These are phyloP conservation scores for Drosophila orosa DNA, from an alignment of 1,140 invertebrate genomes.

Conservation along the genomic window DNA sequence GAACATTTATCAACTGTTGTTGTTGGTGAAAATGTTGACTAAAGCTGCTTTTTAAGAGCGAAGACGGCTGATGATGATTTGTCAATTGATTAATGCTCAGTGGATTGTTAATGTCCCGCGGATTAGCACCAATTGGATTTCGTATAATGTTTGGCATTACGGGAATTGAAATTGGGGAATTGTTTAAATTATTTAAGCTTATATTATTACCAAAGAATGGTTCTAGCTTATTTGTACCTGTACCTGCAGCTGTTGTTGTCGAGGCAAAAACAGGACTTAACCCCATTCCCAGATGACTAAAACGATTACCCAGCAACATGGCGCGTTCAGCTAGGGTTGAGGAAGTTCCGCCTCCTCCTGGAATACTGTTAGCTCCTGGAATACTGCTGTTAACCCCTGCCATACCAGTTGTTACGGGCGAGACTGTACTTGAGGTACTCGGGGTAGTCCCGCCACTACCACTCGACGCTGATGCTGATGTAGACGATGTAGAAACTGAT, in stretches of 20 bases:
- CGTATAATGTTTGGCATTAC: conserved; percentile 43
- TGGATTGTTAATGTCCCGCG: conserved; percentile 95
- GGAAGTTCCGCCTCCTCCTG: conserved; percentile 11
- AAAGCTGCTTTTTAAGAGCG: conserved; percentile 56
- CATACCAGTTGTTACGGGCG: conserved; percentile 39
- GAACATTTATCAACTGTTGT: conserved; percentile 54
- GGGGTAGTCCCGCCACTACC: conserved; percentile 61
- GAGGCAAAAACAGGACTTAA: conserved; percentile 34
- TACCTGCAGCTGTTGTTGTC: background rate
- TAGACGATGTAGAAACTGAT: conserved; percentile 31
- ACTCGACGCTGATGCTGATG: conserved; percentile 29
- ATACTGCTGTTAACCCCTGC: conserved; percentile 8
- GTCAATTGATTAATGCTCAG: conserved; percentile 94
- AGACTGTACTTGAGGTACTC: conserved; percentile 69
- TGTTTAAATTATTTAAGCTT: conserved; percentile 34
- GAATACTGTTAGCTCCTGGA: conserved; percentile 5
- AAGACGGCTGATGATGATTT: conserved; percentile 73
- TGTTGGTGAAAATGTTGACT: conserved; percentile 76
- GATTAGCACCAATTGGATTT: conserved; percentile 94
- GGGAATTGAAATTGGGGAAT: conserved; percentile 16
- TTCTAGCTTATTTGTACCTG: conserved; percentile 34
- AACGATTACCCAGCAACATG: conserved; percentile 73
- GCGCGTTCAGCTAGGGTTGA: conserved; percentile 46
- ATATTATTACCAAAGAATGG: conserved; percentile 41
- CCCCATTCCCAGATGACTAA: conserved; percentile 78